These are phyloP conservation scores for Luehdorfia chinensis DNA, from an alignment of 1,140 invertebrate genomes.

Conservation along the genomic window DNA sequence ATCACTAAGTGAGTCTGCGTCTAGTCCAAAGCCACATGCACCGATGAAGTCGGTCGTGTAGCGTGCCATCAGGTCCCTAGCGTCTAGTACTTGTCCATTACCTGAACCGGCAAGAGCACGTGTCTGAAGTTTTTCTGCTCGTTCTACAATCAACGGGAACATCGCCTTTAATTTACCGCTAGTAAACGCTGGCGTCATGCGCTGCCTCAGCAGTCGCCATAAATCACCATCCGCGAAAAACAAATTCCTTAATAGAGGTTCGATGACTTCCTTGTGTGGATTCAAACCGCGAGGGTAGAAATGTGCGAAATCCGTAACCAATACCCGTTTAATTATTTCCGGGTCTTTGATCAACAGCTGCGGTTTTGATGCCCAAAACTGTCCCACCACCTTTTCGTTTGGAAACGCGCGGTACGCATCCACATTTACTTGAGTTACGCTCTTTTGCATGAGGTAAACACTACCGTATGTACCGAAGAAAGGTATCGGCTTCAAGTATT, in stretches of 20 bases:
- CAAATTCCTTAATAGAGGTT: conserved; percentile 21
- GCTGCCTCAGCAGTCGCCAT: conserved; percentile 76
- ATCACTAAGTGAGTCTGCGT: conserved; percentile 40
- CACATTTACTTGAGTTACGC: conserved; percentile 15
- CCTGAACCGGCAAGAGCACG: conserved; percentile 18
- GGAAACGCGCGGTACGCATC: conserved; percentile 26
- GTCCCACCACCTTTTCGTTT: conserved; percentile 28
- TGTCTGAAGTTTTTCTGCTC: conserved; percentile 41
- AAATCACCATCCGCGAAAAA: conserved; percentile 45
- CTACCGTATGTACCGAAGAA: conserved; percentile 24
- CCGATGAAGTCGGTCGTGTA: conserved; percentile 72
- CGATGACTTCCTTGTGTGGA: conserved; percentile 16
- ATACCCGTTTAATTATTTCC: conserved; percentile 24
- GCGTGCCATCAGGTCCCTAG: conserved; percentile 51
- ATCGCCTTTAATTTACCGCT: conserved; percentile 76
- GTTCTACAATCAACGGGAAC: conserved; percentile 57
- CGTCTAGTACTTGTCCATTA: conserved; percentile 33
- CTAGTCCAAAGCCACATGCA: conserved; percentile 50
- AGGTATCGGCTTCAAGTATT: conserved; percentile 31
- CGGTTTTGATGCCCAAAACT: conserved; percentile 17
- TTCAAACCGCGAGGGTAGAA: conserved; percentile 30
- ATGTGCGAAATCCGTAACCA: conserved; percentile 25
- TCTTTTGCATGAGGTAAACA: conserved; percentile 21
- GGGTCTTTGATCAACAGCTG: conserved; percentile 29
- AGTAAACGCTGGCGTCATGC: conserved; percentile 78